Conservation (phyloP, 2,888 invertebrate species). For the Diaperis boleti region DNA sequence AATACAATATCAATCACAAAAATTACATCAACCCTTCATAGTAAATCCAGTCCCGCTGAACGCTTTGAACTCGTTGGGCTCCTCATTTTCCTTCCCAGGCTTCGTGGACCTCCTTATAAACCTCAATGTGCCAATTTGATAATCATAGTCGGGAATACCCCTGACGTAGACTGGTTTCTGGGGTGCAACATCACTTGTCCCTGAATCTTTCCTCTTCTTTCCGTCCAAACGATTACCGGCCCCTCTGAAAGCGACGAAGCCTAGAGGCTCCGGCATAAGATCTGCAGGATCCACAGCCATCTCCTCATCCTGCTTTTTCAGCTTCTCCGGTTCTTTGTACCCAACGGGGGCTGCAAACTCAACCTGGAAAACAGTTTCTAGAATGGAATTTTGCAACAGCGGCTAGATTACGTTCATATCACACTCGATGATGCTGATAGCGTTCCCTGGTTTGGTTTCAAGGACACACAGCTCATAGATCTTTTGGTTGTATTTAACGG, state of each 20-base stretch:
- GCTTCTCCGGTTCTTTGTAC: constrained; percentile 86
- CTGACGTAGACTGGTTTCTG: constrained; percentile 74
- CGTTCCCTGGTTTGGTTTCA: constrained; percentile 94
- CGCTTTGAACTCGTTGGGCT: constrained; percentile 74
- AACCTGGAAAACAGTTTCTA: constrained; percentile 75
- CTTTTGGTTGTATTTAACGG: constrained; percentile 97
- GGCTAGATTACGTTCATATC: constrained; percentile 99
- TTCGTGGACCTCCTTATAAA: constrained; percentile 78
- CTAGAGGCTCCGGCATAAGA: constrained; percentile 77
- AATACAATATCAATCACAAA: no score
- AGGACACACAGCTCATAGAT: constrained; percentile 95
- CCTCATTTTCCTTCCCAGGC: constrained; percentile 68
- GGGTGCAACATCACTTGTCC: constrained; percentile 54
- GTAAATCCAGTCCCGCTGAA: constrained; percentile 87
- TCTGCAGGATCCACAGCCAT: constrained; percentile 73
- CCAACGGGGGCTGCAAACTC: constrained; percentile 98
- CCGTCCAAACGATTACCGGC: constrained; percentile 87
- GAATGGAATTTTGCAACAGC: no score
- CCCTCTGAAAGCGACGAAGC: constrained; percentile 83
- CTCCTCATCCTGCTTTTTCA: constrained; percentile 73
- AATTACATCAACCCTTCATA: no score
- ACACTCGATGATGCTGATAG: constrained; percentile 98
- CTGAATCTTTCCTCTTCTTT: constrained; percentile 76
- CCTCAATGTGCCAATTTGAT: constrained; percentile 83
- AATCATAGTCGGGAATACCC: constrained; percentile 96